Percentiles rank a stretch among this genome's conserved stretches.
Conservation (phyloP, 2,113 vertebrate genomes). For the Sprattus sprattus region DNA sequence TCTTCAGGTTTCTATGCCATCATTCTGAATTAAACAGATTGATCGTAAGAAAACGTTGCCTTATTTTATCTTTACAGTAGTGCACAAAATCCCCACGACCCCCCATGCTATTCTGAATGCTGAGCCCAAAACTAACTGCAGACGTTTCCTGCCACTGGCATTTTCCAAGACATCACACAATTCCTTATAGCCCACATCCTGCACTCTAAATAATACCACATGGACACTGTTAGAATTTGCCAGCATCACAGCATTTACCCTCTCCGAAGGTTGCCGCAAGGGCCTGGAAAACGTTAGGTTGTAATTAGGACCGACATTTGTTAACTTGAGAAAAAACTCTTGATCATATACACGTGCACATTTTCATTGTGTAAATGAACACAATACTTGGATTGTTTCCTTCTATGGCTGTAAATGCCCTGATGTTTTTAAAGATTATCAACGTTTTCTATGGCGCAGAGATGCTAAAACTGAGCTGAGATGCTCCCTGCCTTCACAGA, state of each 20-base stretch:
- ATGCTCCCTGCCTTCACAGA: background rate
- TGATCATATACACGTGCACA: background rate
- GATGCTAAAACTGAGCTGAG: background rate
- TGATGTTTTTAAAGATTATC: background rate
- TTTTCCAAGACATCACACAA: constrained; percentile 28
- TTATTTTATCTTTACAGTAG: background rate
- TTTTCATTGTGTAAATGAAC: background rate
- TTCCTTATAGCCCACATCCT: constrained; percentile 26
- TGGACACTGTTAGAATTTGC: constrained; percentile 4
- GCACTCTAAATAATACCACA: constrained; percentile 22
- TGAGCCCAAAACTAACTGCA: background rate
- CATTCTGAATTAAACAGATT: constrained; percentile 10
- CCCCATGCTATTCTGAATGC: background rate
- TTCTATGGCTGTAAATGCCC: background rate
- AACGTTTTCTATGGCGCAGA: background rate
- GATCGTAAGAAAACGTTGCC: background rate
- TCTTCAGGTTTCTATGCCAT: constrained; percentile 16
- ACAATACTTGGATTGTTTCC: background rate
- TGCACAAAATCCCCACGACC: background rate
- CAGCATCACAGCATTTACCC: background rate
- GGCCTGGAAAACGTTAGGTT: background rate
- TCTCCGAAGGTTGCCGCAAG: background rate
- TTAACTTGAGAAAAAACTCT: background rate
- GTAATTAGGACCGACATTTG: background rate
- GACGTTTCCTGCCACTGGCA: constrained; percentile 22